phyloP scores from a whole-genome alignment of 2,113 vertebrate genomes.

The Mustela nigripes region DNA sequence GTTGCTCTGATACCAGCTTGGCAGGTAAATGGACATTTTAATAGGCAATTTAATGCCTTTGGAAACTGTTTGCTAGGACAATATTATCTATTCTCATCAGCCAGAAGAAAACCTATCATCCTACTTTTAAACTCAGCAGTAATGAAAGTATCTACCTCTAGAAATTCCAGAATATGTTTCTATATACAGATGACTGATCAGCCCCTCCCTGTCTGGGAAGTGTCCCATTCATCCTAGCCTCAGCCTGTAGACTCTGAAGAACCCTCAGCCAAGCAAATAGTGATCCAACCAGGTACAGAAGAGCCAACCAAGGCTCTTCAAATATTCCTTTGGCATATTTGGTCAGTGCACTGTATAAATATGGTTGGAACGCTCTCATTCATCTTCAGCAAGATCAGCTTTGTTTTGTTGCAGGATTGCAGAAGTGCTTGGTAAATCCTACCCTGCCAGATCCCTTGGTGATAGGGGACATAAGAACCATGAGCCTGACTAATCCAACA shows the following conservation, averaged over 20 bases:
- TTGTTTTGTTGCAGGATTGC: background rate
- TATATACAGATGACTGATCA: background rate
- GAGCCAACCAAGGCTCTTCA: background rate
- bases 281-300: background rate
- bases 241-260: background rate
- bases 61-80: conserved; percentile 52
- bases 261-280: background rate
- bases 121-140: conserved; percentile 34
- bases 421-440: background rate
- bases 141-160: conserved; percentile 40
- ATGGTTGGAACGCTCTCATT: background rate
- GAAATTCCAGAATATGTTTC: background rate
- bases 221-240: background rate
- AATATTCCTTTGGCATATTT: background rate
- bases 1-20: background rate
- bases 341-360: background rate
- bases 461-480: background rate
- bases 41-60: background rate
- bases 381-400: background rate
- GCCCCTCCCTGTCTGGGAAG: background rate
- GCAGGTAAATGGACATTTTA: conserved; percentile 6
- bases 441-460: background rate
- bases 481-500: background rate
- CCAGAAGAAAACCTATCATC: background rate
- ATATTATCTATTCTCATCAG: conserved; percentile 27